Percentiles rank a stretch among this genome's conserved stretches.
Conservation (phyloP, 2,888 invertebrate genomes). For the Orthonevra nobilis region DNA sequence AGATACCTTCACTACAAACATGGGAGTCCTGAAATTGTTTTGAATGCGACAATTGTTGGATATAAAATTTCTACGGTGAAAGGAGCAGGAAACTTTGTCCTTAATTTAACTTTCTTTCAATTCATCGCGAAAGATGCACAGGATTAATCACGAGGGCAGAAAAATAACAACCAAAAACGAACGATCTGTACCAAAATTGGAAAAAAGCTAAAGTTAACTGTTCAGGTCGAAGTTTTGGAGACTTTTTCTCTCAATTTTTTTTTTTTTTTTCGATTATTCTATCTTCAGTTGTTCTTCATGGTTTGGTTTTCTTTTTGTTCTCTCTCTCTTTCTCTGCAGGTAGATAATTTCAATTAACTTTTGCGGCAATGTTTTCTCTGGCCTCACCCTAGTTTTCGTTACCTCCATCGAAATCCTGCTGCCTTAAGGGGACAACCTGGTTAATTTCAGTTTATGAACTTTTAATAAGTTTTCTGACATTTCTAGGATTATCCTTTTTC, state of each 20-base stretch:
- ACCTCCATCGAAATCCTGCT: constrained; percentile 50
- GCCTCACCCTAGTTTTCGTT: not conserved
- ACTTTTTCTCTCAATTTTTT: constrained; percentile 16
- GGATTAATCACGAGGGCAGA: constrained; percentile 39
- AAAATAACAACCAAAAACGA: constrained; percentile 1
- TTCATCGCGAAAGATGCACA: constrained; percentile 28
- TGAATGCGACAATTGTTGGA: no score
- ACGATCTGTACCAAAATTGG: constrained; percentile 38
- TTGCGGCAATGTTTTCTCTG: constrained; percentile 59
- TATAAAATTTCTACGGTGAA: constrained; percentile 10
- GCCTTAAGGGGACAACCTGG: constrained; percentile 64
- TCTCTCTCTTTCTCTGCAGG: constrained; percentile 25
- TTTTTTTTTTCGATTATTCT: not conserved
- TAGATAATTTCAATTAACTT: constrained; percentile 70
- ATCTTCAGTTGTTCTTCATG: not conserved
- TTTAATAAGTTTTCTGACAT: constrained; percentile 71
- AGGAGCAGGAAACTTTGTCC: constrained; percentile 36
- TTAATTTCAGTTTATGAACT: constrained; percentile 70
- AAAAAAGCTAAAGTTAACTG: constrained; percentile 63
- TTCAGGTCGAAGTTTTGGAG: constrained; percentile 58
- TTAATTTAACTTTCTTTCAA: constrained; percentile 17
- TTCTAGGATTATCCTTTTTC: constrained; percentile 67
- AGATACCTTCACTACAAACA: no score
- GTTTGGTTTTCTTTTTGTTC: not conserved
- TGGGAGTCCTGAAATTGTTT: no score